phyloP scores from a whole-genome alignment of 1,140 invertebrate genomes.

The Aphidius gifuensis region DNA sequence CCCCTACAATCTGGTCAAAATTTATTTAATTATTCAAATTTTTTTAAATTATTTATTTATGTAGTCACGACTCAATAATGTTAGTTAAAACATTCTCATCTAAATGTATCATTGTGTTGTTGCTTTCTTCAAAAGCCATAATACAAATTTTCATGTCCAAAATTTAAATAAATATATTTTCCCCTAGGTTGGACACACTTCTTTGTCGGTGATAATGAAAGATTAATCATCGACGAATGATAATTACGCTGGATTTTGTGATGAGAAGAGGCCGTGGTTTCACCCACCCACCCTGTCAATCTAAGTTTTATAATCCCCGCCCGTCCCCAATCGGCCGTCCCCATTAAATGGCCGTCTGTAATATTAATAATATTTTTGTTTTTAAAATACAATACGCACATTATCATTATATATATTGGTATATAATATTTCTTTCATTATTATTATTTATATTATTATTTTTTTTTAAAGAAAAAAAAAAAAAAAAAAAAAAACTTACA shows the following conservation, averaged over 20 bases:
- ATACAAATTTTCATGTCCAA: too few relatives aligned
- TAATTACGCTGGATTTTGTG: slow-evolving; percentile 42
- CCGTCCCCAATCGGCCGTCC: slow-evolving; percentile 54
- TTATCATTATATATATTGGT: neutral
- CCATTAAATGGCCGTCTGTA: slow-evolving; percentile 51
- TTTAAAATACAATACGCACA: slow-evolving; percentile 1
- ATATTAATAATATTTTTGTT: slow-evolving; percentile 28
- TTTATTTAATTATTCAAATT: too few relatives aligned
- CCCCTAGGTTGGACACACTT: slow-evolving; percentile 22
- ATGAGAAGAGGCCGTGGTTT: slow-evolving; percentile 59
- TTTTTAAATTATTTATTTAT: neutral
- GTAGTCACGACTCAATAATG: neutral
- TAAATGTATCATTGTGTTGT: slow-evolving; percentile 10
- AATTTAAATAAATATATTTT: too few relatives aligned
- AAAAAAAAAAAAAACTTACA: slow-evolving; percentile 33
- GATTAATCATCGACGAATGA: slow-evolving; percentile 40
- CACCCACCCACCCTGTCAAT: slow-evolving; percentile 59
- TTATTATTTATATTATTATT: too few relatives aligned
- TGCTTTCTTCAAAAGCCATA: slow-evolving; percentile 1
- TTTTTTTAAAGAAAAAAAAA: neutral
- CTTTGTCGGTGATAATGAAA: slow-evolving; percentile 42
- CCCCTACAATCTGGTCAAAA: too few relatives aligned
- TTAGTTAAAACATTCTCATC: neutral
- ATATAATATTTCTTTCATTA: neutral
- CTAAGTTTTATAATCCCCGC: slow-evolving; percentile 51